These are phyloP conservation scores for Netelia melanura DNA, from an alignment of 2,888 invertebrate species.

Conservation along the genomic window DNA sequence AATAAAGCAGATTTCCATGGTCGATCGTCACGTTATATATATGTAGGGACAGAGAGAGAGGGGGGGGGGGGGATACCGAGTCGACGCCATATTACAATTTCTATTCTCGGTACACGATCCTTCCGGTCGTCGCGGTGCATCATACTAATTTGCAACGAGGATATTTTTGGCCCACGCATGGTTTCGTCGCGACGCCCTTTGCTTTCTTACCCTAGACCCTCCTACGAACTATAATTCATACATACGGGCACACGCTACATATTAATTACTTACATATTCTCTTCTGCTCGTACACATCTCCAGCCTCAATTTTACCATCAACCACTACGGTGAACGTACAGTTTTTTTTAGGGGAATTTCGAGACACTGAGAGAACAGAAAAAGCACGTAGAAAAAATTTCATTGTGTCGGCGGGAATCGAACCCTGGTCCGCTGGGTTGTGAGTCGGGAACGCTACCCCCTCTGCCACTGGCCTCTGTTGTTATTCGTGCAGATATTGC, in stretches of 20 bases:
- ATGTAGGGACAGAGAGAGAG: background rate
- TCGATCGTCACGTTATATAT: background rate
- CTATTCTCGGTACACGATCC: constrained; percentile 58
- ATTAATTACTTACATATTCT: too few species aligned
- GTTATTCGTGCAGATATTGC: too few species aligned
- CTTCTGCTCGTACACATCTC: too few species aligned
- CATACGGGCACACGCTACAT: background rate
- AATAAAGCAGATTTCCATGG: background rate
- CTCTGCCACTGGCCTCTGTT: too few species aligned
- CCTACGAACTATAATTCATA: background rate
- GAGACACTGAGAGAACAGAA: too few species aligned
- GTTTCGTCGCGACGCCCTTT: constrained; percentile 36
- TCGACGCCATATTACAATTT: constrained; percentile 43
- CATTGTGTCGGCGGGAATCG: too few species aligned
- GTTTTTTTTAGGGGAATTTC: too few species aligned
- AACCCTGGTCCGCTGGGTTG: too few species aligned
- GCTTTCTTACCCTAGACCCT: background rate
- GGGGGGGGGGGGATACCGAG: background rate
- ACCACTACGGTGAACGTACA: too few species aligned
- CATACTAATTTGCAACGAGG: constrained; percentile 12
- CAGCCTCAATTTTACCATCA: too few species aligned
- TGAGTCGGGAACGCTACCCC: too few species aligned
- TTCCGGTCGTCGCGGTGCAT: constrained; percentile 52
- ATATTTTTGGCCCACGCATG: constrained; percentile 58
- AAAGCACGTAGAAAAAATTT: too few species aligned